Conservation (phyloP, 2,888 invertebrate species). For the Diaprepes abbreviatus region DNA sequence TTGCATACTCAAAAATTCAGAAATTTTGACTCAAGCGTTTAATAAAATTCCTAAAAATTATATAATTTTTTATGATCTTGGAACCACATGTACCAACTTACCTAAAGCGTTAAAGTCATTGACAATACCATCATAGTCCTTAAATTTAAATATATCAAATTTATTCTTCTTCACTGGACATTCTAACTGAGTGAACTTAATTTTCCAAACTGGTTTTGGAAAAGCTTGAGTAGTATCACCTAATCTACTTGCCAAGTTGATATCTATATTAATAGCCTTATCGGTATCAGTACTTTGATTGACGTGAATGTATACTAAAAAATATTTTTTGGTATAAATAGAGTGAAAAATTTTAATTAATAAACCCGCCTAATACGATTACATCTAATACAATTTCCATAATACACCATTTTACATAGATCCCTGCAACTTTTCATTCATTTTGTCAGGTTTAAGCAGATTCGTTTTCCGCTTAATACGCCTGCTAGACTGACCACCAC, state of each 20-base stretch:
- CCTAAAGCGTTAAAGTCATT: conserved; percentile 57
- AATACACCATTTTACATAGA: no score
- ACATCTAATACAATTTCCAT: no score
- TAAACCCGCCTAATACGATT: no score
- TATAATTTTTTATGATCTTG: background rate
- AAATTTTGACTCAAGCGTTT: no score
- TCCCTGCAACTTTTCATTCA: no score
- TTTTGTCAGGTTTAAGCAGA: no score
- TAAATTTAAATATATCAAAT: conserved; percentile 49
- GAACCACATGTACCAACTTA: conserved; percentile 35
- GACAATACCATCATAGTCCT: conserved; percentile 49
- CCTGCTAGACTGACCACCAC: no score
- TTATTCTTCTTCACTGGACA: conserved; percentile 57
- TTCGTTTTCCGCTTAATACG: no score
- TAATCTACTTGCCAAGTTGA: conserved; percentile 66
- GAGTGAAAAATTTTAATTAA: no score
- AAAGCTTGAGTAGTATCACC: conserved; percentile 54
- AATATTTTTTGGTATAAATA: no score
- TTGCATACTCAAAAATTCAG: no score
- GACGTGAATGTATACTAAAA: conserved; percentile 58
- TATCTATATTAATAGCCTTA: conserved; percentile 53
- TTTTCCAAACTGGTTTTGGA: conserved; percentile 58
- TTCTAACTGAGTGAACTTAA: conserved; percentile 64
- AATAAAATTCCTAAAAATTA: no score
- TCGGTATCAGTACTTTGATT: conserved; percentile 54